Base-by-base conservation (phyloP, 2,113 vertebrate species). In the Apeltes quadracus region DNA sequence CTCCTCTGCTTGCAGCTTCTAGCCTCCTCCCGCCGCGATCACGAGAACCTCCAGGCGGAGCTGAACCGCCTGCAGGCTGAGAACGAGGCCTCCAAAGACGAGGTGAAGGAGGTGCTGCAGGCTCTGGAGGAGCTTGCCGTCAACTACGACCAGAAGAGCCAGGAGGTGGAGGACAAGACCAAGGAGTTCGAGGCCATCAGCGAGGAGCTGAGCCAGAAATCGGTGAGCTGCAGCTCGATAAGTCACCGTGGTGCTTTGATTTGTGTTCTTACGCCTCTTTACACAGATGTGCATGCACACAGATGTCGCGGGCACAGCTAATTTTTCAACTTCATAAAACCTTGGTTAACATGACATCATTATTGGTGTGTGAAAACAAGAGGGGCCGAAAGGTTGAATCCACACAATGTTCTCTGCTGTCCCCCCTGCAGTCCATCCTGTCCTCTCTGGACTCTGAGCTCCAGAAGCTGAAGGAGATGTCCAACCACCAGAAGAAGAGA, bases 401-500 rank as follows among this genome's bases (percentile, higher is more conserved):
- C 7, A 3, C 44, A 9, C 44, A 9, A 18, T 7, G 44, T 48
- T 48, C 44, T 48, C 44, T 46, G 44, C 44, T 20, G 18, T 7
- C 50, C 7, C 53, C 25, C 22, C 70, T 41, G 0, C 83, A 99
- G 97, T 94, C 94, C 38, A 94, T 94, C 83, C 92, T 99, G 89
- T 94, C 95, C 13, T 98, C 95, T 82, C 94, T 98, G 92, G 97
- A 99, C 93, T 96, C 96, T 20, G 97, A 99, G 79, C 95, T 98
- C 67, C 97, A 99, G 91, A 98, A 98, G 88, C 94, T 98, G 57
- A 98, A 99, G 89, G 97, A 98, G 90, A 98, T 97, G 97, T 97
- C 96, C 79, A 98, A 97, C 89, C 97, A 99, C 87, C 97, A 99
- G 88, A 98, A 96, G 89, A 99, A 99, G 89, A 92, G 97, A 82